Base-by-base conservation (phyloP, 2,888 invertebrate species). In the Zygothrica quintamaculata region DNA sequence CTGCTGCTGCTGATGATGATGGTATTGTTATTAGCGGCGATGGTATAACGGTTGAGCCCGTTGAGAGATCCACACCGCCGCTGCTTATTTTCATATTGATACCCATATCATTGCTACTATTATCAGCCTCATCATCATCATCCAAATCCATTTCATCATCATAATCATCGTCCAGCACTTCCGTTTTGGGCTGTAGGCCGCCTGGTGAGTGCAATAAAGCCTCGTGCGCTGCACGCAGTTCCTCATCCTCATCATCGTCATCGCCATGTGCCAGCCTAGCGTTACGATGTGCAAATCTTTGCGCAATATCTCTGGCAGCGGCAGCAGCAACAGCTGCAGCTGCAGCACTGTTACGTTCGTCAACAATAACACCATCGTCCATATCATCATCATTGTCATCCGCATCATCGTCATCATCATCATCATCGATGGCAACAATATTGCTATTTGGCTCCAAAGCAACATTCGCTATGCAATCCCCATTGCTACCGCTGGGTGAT, bases 11-110 rank as follows among this genome's bases (percentile, higher is more conserved):
- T 4, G 84, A 65, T 26, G 79, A 77, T 1, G 79, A 78, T 9
- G 74, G 84, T 65, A 67, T 52, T 52, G 70, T 56, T 3, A 66
- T 77, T 36, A 73, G 71, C 51, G 79, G 84, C 44, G 84, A 84
- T 59, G 87, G 82, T 65, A 84, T 81, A 25, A 91, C 91, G 34
- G 79, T 86, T 65, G 84, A 82, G 91, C 88, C 67, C 88, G 90
- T 81, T 87, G 90, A 74, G 72, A 79, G 67, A 68, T 86, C 77
- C 36, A 82, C 74, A 72, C 88, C 75, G 69, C 80, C 57, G 69
- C 77, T 66, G 67, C 62, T 92, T 84, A 94, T 92, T 46, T 93
- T 93, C 93, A 94, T 93, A 84, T 94, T 93, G 87, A 94, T 90
- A 91, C 93, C 93, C 78, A 88, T 74, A 82, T 93, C 94, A 88